phyloP scores from a whole-genome alignment of 23 tunicate species.

The Trididemnum nubilum region DNA sequence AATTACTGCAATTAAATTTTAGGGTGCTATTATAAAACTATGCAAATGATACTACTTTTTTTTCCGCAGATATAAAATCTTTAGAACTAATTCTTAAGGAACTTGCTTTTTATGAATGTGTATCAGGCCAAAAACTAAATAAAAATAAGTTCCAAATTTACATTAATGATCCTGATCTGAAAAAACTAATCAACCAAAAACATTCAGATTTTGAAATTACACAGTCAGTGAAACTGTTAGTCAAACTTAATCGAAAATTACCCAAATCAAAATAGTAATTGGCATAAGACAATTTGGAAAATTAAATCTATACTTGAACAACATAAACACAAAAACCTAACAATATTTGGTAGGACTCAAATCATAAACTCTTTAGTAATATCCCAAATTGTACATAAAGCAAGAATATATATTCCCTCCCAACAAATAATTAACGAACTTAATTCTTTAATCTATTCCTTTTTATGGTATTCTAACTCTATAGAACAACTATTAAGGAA shows the following conservation, averaged over 20 bases:
- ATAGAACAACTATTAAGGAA: not conserved
- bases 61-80: not conserved
- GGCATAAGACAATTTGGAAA: not conserved
- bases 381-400: not conserved
- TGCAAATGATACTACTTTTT: conserved; percentile 39
- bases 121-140: conserved; percentile 30
- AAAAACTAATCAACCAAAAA: not conserved
- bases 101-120: not conserved
- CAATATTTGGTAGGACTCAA: conserved; percentile 7
- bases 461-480: not conserved
- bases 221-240: not conserved
- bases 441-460: not conserved
- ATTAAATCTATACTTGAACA: not conserved
- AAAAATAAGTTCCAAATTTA: conserved; percentile 23
- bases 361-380: not conserved
- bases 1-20: conserved; percentile 3
- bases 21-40: conserved; percentile 4
- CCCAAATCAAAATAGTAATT: not conserved
- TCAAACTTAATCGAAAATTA: not conserved
- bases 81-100: not conserved
- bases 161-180: not conserved
- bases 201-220: not conserved
- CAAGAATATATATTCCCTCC: not conserved
- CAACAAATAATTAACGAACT: not conserved
- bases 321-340: not conserved